Evolutionary conservation across 2,797 vertebrate species (phyloP), one percentile per base, ranked within the genome.

Genomic region (Chloroceryle amazona): DNA sequence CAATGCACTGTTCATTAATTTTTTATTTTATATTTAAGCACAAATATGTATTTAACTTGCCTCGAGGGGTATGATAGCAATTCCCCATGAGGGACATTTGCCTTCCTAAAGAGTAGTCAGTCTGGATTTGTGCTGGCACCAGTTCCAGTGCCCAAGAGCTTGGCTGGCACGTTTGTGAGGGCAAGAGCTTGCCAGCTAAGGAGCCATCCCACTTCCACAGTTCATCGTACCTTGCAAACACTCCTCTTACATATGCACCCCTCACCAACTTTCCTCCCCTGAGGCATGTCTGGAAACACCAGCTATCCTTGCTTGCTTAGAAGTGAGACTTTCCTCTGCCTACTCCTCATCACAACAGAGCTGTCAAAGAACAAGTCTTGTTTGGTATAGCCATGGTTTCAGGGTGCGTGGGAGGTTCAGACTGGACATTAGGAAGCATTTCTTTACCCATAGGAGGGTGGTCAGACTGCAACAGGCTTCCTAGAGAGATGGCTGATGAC

Each of bases 71-170:
- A 33, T 15, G 8, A 73, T 57, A 65, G 68, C 60, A 33, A 28
- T 49, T 81, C 46, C 75, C 42, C 29, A 20, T 20, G 6, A 37
- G 67, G 54, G 49, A 63, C 46, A 52, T 87, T 70, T 81, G 16
- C 70, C 42, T 83, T 67, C 22, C 37, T 29, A 41, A 57, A 42
- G 39, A 87, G 16, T 0, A 80, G 33, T 29, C 68, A 57, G 28
- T 18, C 78, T 84, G 70, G 55, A 58, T 89, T 86, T 70, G 11
- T 66, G 51, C 42, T 95, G 90, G 51, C 72, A 90, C 31, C 68
- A 52, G 26, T 61, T 82, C 12, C 68, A 75, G 76, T 15, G 49
- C 55, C 60, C 68, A 72, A 65, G 41, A 89, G 26, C 72, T 57
- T 61, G 80, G 8, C 55, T 90, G 83, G 55, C 76, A 65, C 7